phyloP scores from a whole-genome alignment of 2,797 vertebrate species.

The Sebastes baramenuke region DNA sequence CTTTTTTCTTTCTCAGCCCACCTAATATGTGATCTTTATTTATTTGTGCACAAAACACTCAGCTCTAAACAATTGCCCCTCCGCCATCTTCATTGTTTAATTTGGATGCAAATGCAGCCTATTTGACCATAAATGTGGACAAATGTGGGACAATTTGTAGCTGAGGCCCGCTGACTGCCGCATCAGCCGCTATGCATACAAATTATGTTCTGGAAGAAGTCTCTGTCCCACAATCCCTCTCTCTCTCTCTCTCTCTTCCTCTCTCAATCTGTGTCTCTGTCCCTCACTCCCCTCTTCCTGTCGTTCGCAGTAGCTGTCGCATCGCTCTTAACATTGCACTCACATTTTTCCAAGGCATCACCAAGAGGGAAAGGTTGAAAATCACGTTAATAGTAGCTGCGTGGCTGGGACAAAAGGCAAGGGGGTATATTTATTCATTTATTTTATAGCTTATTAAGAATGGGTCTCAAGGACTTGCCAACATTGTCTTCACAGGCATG shows the following conservation, averaged over 20 bases:
- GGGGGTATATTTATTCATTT: slow-evolving; percentile 76
- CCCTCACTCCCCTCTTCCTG: slow-evolving; percentile 45
- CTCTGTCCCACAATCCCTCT: slow-evolving; percentile 37
- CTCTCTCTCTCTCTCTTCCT: slow-evolving; percentile 1
- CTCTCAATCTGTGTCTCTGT: slow-evolving; percentile 20
- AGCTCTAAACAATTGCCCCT: background rate
- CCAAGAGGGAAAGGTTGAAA: slow-evolving; percentile 74
- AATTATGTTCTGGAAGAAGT: slow-evolving; percentile 77
- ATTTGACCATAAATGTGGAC: slow-evolving; percentile 72
- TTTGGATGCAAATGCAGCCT: slow-evolving; percentile 56
- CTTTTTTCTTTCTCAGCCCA: background rate
- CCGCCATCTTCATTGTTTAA: slow-evolving; percentile 41
- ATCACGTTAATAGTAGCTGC: slow-evolving; percentile 73
- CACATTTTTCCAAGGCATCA: slow-evolving; percentile 67
- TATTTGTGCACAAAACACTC: slow-evolving; percentile 21
- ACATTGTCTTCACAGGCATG: slow-evolving; percentile 47
- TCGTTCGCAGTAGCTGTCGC: slow-evolving; percentile 40
- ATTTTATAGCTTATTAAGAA: slow-evolving; percentile 75
- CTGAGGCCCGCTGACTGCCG: slow-evolving; percentile 66
- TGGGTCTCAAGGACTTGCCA: slow-evolving; percentile 72
- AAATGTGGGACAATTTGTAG: slow-evolving; percentile 73
- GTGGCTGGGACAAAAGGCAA: slow-evolving; percentile 64
- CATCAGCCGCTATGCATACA: slow-evolving; percentile 74
- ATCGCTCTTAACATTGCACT: slow-evolving; percentile 73
- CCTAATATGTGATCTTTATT: slow-evolving; percentile 24